Evolutionary conservation across 2,113 vertebrate genomes (phyloP).

Genomic region (Cettia cetti): DNA sequence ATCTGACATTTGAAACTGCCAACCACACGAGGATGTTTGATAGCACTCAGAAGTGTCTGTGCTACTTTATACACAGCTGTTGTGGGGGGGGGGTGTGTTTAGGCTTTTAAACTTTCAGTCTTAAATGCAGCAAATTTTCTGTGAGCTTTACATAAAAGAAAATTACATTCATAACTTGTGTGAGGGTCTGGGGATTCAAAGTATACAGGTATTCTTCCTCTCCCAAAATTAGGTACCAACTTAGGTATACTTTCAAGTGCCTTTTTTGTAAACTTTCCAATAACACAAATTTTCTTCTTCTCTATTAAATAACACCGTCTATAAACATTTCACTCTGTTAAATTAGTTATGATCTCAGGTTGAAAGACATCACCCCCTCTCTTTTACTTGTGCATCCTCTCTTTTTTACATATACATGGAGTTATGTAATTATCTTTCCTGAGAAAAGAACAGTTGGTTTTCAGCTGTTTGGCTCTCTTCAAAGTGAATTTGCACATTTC

Average conservation of each 20-base stretch:
- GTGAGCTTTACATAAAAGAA: neutral
- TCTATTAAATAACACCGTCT: neutral
- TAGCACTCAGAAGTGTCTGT: neutral
- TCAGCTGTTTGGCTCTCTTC: neutral
- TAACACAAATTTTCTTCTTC: neutral
- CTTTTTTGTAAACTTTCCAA: neutral
- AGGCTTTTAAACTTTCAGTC: neutral
- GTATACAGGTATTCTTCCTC: neutral
- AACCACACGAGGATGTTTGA: neutral
- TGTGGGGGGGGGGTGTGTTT: rapidly evolving
- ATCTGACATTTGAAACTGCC: neutral
- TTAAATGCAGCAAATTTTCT: neutral
- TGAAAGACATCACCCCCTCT: neutral
- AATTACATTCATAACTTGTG: neutral
- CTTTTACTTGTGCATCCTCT: neutral
- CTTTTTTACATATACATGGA: neutral
- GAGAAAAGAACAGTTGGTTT: neutral
- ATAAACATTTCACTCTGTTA: neutral
- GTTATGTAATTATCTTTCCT: neutral
- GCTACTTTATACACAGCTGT: neutral
- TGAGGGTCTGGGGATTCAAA: neutral
- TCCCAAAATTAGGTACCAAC: neutral
- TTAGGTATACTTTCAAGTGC: neutral
- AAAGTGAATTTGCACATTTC: neutral
- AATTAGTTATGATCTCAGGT: neutral